phyloP scores from a whole-genome alignment of 1,140 invertebrate genomes.

The Cherax destructor region DNA sequence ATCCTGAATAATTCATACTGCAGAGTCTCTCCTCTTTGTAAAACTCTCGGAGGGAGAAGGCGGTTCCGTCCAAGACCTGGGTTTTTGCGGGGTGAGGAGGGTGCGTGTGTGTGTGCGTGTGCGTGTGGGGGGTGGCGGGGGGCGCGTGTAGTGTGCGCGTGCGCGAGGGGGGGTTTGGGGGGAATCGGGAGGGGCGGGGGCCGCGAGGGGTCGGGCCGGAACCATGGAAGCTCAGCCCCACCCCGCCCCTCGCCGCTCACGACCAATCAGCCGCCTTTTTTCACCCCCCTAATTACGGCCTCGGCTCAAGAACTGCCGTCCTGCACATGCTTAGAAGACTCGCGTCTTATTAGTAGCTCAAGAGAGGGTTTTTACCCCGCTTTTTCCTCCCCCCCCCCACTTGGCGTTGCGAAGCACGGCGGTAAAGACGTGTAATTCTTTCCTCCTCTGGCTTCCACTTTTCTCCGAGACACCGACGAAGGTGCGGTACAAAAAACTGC shows the following conservation, averaged over 20 bases:
- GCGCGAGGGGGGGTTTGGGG: slow-evolving; percentile 65
- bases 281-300: slow-evolving; percentile 73
- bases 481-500: slow-evolving; percentile 67
- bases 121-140: slow-evolving; percentile 49
- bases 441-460: slow-evolving; percentile 71
- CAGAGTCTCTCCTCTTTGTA: slow-evolving; percentile 66
- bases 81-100: slow-evolving; percentile 68
- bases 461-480: slow-evolving; percentile 70
- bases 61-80: slow-evolving; percentile 67
- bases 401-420: slow-evolving; percentile 72
- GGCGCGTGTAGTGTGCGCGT: slow-evolving; percentile 67
- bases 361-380: slow-evolving; percentile 72
- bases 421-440: slow-evolving; percentile 73
- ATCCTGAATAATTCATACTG: slow-evolving; percentile 67
- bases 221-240: slow-evolving; percentile 71
- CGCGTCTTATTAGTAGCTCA: slow-evolving; percentile 73
- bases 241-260: slow-evolving; percentile 72
- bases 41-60: slow-evolving; percentile 68
- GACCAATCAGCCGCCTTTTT: slow-evolving; percentile 73
- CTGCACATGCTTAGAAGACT: slow-evolving; percentile 73
- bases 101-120: slow-evolving; percentile 67
- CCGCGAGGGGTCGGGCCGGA: slow-evolving; percentile 71
- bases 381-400: slow-evolving; percentile 72
- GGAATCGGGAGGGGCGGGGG: slow-evolving; percentile 56
- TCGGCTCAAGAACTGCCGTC: slow-evolving; percentile 72